Evolutionary conservation across 2,888 invertebrate genomes (phyloP), one percentile per base, ranked within the genome.

Genomic region (Erebia epiphron): DNA sequence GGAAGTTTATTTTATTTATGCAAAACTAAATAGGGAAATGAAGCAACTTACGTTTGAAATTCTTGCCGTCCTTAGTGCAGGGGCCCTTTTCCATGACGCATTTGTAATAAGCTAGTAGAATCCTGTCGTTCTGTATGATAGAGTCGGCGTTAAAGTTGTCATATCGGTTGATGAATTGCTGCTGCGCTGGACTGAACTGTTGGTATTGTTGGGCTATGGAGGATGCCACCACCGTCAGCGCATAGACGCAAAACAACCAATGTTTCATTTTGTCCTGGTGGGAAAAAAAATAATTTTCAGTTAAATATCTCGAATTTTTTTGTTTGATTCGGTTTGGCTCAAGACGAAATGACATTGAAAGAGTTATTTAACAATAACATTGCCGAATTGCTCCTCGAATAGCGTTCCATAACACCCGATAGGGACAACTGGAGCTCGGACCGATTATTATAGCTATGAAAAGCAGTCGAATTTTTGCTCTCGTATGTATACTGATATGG

Each of bases 81-180:
- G 93, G 93, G 49, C 93, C 93, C 58, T 90, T 92, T 68, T 93
- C 92, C 93, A 93, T 93, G 62, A 93, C 91, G 70, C 93, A 93
- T 73, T 91, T 93, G 83, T 92, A 93, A 74, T 93, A 93, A 0
- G 91, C 92, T 0, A 92, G 84, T 0, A 93, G 82, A n/a, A 92
- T 89, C 68, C 92, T 84, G 56, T 93, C 93, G 70, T 92, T 93
- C 73, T 89, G 89, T 49, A 93, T 87, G 71, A 93, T 88, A 49
- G 90, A 88, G 71, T 93, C 92, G 0, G 91, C 84, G 70, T 93
- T 92, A 80, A 91, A 91, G 82, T 92, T 92, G 71, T 93, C 92
- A 60, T 92, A 92, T 63, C 88, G 84, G 78, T 89, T 89, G 73
- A 75, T 69, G 58, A 79, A 76, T 63, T 87, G 83, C 18, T 54